A percentile compares a stretch with the other conserved stretches of the same genome.
Evolutionary conservation across 2,888 invertebrate species (phyloP).

Genomic region (Melinaea menophilus): DNA sequence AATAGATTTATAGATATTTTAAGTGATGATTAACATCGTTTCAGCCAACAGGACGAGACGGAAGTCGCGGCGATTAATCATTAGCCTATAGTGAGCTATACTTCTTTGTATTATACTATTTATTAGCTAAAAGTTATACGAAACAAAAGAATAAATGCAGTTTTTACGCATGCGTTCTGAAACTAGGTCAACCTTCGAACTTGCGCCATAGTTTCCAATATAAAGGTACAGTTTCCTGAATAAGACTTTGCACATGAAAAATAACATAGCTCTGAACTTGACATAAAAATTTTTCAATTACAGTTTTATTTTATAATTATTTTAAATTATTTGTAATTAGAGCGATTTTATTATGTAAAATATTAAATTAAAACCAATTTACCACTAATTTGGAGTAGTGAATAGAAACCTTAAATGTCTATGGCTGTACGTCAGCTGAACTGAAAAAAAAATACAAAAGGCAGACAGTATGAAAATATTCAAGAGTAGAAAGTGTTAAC

Average conservation of each 20-base stretch:
- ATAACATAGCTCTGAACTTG: not conserved
- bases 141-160: not conserved
- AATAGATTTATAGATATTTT: too few species aligned
- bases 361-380: not conserved
- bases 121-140: too few species aligned
- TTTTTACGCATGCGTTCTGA: constrained; percentile 22
- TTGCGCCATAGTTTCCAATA: constrained; percentile 24
- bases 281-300: not conserved
- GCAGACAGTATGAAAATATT: constrained; percentile 7
- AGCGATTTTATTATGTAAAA: not conserved
- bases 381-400: constrained; percentile 3
- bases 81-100: too few species aligned
- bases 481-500: not conserved
- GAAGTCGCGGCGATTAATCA: too few species aligned
- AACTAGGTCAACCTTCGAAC: constrained; percentile 31
- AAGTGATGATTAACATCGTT: too few species aligned
- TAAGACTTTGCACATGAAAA: not conserved
- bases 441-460: constrained; percentile 14
- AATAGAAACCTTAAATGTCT: constrained; percentile 26
- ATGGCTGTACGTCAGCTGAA: constrained; percentile 30
- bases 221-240: constrained; percentile 16
- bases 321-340: not conserved
- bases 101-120: too few species aligned
- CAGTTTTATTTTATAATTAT: not conserved
- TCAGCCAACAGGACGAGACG: too few species aligned